Evolutionary conservation across 2,113 vertebrate genomes (phyloP), one percentile per base, ranked within the genome.

Genomic region (Xenopus borealis): DNA sequence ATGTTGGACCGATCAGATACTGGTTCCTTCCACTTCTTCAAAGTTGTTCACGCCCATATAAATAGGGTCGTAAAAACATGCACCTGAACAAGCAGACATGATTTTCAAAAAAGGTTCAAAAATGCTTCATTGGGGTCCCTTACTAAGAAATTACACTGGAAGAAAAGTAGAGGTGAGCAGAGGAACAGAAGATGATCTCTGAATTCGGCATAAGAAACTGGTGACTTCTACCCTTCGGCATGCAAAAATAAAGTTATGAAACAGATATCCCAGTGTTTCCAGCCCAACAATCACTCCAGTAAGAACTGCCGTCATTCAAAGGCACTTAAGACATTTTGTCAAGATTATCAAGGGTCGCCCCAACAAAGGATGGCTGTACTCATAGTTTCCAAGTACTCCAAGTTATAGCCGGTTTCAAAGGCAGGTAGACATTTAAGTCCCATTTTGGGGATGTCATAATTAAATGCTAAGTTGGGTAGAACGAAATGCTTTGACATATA

Each of bases 311-410:
- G 0, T 69, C 10, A 59, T 68, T 83, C 66, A 47, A 18, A 63
- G 64, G 7, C 3, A 46, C 52, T 82, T 69, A 9, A 77, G n/a
- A 72, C 4, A 8, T 78, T 80, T 81, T 14, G 23, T 8, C 3
- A 55, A 62, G 64, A 50, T 75, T 79, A 11, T 30, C 20, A 30
- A n/a, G n/a, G 0, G 4, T 13, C 8, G 23, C 14, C 33, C 33
- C 70, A 18, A 27, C 7, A 61, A 55, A 30, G 7, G 45, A 27
- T 27, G 18, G 13, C 13, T 62, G 10, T 14, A 12, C 45, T 19
- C 53, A 27, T 17, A 18, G 12, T n/a, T 9, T 55, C 30, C 57
- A 23, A n/a, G 7, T 10, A 12, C 47, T n/a, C 23, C 10, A 18
- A n/a, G 27, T 23, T 13, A 5, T 7, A 46, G 61, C 6, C 16